Conservation (phyloP, 2,113 vertebrate genomes). For the Phalacrocorax carbo region DNA sequence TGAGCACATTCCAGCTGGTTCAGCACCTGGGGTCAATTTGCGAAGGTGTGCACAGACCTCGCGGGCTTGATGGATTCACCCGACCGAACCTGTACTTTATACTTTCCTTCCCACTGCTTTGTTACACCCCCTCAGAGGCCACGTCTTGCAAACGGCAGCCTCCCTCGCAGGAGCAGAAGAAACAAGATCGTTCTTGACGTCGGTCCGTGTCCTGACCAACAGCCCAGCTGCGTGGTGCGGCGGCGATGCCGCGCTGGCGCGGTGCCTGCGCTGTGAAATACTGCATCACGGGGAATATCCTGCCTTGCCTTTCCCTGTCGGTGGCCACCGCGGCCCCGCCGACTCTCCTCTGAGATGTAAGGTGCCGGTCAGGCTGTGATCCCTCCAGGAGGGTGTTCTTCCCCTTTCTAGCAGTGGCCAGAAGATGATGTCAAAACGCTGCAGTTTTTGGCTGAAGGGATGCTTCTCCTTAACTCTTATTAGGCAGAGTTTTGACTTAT, state of each 20-base stretch:
- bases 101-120: neutral
- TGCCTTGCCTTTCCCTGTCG: neutral
- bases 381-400: neutral
- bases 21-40: neutral
- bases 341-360: neutral
- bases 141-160: neutral
- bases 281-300: accelerated
- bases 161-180: neutral
- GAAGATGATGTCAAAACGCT: neutral
- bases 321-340: neutral
- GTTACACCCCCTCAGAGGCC: neutral
- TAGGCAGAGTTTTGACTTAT: neutral
- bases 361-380: neutral
- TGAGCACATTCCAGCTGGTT: neutral
- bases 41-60: neutral
- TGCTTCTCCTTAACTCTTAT: neutral
- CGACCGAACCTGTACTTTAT: neutral
- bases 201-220: neutral
- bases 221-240: accelerated
- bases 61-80: neutral
- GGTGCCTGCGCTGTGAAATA: accelerated
- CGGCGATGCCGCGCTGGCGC: neutral
- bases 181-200: accelerated
- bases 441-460: neutral
- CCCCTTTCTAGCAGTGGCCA: neutral